phyloP scores from a whole-genome alignment of 2,888 invertebrate species.

The Neoscelio sp. region DNA sequence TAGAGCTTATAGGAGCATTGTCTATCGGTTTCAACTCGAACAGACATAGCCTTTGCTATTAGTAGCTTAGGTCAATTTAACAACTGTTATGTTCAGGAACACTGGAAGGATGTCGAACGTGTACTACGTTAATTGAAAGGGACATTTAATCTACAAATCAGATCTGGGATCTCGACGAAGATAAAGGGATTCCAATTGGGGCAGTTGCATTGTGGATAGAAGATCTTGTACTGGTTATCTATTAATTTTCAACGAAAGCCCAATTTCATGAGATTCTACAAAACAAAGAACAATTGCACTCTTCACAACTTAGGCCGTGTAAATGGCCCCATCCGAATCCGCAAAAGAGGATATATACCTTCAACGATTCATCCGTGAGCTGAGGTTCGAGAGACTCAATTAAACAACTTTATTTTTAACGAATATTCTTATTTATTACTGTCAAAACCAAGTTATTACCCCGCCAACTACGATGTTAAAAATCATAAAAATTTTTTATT shows the following conservation, averaged over 20 bases:
- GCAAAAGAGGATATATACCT: conserved; percentile 49
- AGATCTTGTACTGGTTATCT: conserved; percentile 24
- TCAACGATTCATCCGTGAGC: conserved; percentile 39
- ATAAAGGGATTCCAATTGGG: conserved; percentile 36
- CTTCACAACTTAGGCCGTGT: conserved; percentile 33
- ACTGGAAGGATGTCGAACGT: conserved; percentile 58
- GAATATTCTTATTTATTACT: neutral
- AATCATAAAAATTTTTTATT: no score
- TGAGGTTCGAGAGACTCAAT: conserved; percentile 33
- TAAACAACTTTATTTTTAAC: no score
- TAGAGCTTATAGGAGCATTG: conserved; percentile 48
- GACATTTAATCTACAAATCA: conserved; percentile 1
- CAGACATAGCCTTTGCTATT: conserved; percentile 62
- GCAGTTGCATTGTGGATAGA: conserved; percentile 8
- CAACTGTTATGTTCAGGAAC: neutral
- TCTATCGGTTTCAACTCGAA: no score
- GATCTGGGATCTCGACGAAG: neutral
- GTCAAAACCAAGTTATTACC: no score
- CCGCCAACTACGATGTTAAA: no score
- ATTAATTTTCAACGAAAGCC: conserved; percentile 4
- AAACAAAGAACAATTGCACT: conserved; percentile 38
- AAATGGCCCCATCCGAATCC: conserved; percentile 56
- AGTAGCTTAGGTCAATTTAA: conserved; percentile 64
- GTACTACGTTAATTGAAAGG: conserved; percentile 43
- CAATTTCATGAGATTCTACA: conserved; percentile 20